Base-by-base conservation (phyloP, 2,797 vertebrate species). In the Danio aesculapii region DNA sequence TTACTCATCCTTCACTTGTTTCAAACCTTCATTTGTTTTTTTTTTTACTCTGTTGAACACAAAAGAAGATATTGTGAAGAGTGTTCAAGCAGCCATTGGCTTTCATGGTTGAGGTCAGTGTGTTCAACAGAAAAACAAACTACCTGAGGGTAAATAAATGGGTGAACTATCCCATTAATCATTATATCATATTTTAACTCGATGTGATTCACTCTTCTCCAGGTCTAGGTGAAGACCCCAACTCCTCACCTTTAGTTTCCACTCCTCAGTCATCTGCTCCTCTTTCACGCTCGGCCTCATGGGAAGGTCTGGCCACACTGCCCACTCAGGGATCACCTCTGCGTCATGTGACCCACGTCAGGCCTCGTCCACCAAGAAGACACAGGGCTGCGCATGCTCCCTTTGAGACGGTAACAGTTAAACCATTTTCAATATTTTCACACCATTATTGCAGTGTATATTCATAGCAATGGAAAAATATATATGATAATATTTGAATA, bases 301-400 rank as follows among this genome's bases (percentile, higher is more conserved):
- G 95, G 92, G 97, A 98, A 88, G 94, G 93, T 77, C 92, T 98
- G 17, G 93, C 95, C 0, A 95, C 95, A 17, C 93, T 97, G 41
- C 97, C 97, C 17, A 98, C 97, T 77, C 96, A 97, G 1, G 96
- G 97, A 75, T 93, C 94, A 17, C 96, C 96, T 39, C 88, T 98
- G 77, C 94, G 92, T 69, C 97, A 97, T 12, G 94, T 95, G 88
- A 98, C 97, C 52, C 94, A 96, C 9, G 92, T 94, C 66, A 92
- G 97, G 75, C 97, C 97, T 0, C 94, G 95, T 9, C 95, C 97
- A 0, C 96, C 96, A 0, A 92, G 96, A 71, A 93, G 92, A 16
- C 94, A 96, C 88, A 88, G 93, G 77, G 88, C 92, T 0, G 95
- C 87, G 59, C 93, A 92, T 77, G 86, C 91, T 49, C 88, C 92